Percentiles rank a stretch among this genome's conserved stretches.
phyloP scores from a whole-genome alignment of 2,797 vertebrate genomes.

The Chiroxiphia lanceolata region DNA sequence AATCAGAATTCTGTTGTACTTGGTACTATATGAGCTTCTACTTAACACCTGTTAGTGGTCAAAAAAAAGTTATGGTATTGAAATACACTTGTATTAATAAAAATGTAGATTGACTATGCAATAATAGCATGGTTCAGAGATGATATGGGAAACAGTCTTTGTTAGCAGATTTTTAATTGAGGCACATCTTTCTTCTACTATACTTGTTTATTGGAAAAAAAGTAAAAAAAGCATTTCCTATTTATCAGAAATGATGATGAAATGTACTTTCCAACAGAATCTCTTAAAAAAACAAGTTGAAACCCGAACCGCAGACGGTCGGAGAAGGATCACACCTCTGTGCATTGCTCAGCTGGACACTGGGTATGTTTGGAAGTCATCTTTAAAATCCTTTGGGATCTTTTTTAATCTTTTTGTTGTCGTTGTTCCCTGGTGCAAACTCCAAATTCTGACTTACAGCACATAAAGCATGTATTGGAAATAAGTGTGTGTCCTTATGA shows the following conservation, averaged over 20 bases:
- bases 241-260: not conserved
- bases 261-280: slow-evolving; percentile 79
- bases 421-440: not conserved
- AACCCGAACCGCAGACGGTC: slow-evolving; percentile 93
- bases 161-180: not conserved
- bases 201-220: not conserved
- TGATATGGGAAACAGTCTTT: not conserved
- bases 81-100: not conserved
- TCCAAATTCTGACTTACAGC: not conserved
- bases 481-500: not conserved
- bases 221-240: not conserved
- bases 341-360: slow-evolving; percentile 98
- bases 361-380: slow-evolving; percentile 77
- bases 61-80: not conserved
- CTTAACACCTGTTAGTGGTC: not conserved
- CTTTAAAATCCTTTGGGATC: not conserved
- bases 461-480: not conserved
- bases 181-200: not conserved
- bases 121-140: not conserved
- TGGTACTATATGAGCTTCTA: not conserved
- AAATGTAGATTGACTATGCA: not conserved
- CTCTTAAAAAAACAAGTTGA: slow-evolving; percentile 99
- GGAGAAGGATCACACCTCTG: slow-evolving; percentile 94
- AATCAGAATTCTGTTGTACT: not conserved
- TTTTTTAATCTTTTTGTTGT: not conserved